Base-by-base conservation (phyloP, 2,888 invertebrate genomes). In the Eupeodes luniger region DNA sequence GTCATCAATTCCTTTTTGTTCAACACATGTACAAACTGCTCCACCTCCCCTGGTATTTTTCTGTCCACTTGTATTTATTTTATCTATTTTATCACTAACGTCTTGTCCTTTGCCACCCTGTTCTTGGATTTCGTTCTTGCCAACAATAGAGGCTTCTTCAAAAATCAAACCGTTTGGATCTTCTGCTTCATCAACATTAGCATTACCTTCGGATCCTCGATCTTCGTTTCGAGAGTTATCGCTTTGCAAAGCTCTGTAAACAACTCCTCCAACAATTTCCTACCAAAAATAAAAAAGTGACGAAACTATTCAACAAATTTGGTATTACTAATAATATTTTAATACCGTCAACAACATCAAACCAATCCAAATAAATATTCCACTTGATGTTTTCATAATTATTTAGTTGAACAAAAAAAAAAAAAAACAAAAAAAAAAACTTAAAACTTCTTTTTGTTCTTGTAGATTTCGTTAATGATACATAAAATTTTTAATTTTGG, bases 341-440 rank as follows among this genome's bases (percentile, higher is more conserved):
- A 4, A 47, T 27, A 66, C 64, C 44, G 4, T 14, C 47, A 47
- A 66, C 14, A 49, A 27, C 47, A 66, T 0, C 47, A 49, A 14
- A 27, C 47, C 19, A 64, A 64, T 12, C 19, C 49, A 49, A 14
- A 66, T 19, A 62, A 62, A 16, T 40, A 62, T 27, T 44, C 19
- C 14, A 47, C 27, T 66, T n/a, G 47, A 14, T 27, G 47, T 66
- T 66, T 49, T 47, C 66, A 66, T 66, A 47, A 27, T n/a, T 1
- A 16, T 62, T 16, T 62, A 16, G 36, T 7, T 2, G 5, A 59
- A n/a, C 4, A 5, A n/a, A 14, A 12, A 27, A 0, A 59, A 59
- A 34, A 4, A 4, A 61, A n/a, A n/a, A n/a, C n/a, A n/a, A n/a
- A n/a, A n/a, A n/a, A 9, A 61, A 36, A 1, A 34, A 27, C 27